phyloP scores from a whole-genome alignment of 1,140 invertebrate species.

The Listronotus oregonensis region DNA sequence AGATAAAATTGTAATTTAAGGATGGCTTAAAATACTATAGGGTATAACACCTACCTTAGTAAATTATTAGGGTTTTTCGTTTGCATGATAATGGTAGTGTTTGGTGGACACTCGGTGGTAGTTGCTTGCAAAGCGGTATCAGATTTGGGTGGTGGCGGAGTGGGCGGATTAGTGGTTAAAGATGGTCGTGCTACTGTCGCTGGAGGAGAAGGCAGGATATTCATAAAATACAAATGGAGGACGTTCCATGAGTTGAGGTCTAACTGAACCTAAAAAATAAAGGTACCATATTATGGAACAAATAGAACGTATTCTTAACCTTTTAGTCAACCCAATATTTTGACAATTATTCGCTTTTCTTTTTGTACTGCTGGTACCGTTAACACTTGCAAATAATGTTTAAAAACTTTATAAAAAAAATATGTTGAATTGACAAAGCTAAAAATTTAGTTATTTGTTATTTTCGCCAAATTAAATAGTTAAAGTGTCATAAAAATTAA shows the following conservation, averaged over 20 bases:
- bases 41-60: conserved; percentile 49
- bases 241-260: conserved; percentile 69
- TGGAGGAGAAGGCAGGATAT: conserved; percentile 58
- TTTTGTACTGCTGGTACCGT: no score
- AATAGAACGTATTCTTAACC: no score
- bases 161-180: conserved; percentile 54
- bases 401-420: no score
- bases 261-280: conserved; percentile 66
- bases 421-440: no score
- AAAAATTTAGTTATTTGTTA: no score
- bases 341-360: no score
- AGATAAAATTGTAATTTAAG: no score
- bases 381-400: no score
- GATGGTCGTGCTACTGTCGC: conserved; percentile 56
- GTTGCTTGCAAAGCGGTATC: conserved; percentile 57
- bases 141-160: conserved; percentile 53
- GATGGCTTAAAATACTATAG: no score
- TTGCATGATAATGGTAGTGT: conserved; percentile 58
- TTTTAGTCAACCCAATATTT: no score
- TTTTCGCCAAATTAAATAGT: no score
- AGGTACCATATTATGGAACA: conserved; percentile 10
- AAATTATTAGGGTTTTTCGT: conserved; percentile 67
- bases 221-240: conserved; percentile 61
- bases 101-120: conserved; percentile 72
- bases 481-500: no score